Evolutionary conservation across 2,797 vertebrate genomes (phyloP), one percentile per base, ranked within the genome.

Genomic region (Myotis vivesi): DNA sequence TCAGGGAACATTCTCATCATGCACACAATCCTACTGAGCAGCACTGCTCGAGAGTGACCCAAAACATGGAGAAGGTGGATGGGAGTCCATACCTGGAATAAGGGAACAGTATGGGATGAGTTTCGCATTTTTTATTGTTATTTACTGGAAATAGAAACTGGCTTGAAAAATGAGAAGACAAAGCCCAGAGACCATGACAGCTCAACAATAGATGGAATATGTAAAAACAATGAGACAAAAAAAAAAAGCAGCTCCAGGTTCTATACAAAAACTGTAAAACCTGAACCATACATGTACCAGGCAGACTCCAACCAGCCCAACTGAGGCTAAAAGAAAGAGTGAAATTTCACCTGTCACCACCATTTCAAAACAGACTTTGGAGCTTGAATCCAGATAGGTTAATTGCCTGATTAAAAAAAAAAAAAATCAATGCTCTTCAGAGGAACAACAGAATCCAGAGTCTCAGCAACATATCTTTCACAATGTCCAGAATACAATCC

Each of bases 391-490:
- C 23, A 68, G 20, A 23, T 30, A 66, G 38, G 64, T 72, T 83
- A 71, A 77, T 2, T 64, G 53, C 51, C 49, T 53, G n/a, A 53
- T 46, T 11, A 57, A 8, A 84, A 15, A 46, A 30, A 62, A 62
- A 59, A 44, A 38, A 62, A 76, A n/a, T 23, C 77, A 36, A 2
- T n/a, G 8, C 36, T 89, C 44, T 81, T 41, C 53, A 25, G 46
- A 94, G 23, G 46, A 95, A 59, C 5, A 89, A 28, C 17, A 71
- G 59, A 89, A 89, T n/a, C 57, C 55, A 87, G 73, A 69, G n/a
- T 71, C 33, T 59, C 85, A 20, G 36, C 13, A 66, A 72, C 1
- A 1, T 30, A 13, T 22, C 73, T 62, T 94, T 22, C 51, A 89
- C n/a, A 64, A 86, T 55, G 68, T 38, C 68, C 17, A 59, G 49